phyloP scores from a whole-genome alignment of 2,797 vertebrate genomes.

The Silurus lanzhouensis region DNA sequence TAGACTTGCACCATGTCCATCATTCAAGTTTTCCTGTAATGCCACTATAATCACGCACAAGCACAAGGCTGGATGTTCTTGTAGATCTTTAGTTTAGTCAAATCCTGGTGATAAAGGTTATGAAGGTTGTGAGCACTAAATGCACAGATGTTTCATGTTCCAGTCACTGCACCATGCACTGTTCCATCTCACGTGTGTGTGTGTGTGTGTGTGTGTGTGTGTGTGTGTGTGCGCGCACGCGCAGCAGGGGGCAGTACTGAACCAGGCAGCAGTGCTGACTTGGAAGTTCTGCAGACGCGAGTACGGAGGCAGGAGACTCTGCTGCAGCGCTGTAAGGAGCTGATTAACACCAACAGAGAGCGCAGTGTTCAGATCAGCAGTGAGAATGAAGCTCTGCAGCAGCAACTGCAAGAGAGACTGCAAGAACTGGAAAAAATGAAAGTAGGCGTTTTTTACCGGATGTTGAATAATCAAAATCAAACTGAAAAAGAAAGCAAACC shows the following conservation, averaged over 20 bases:
- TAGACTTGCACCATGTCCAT: not conserved
- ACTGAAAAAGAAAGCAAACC: too few relatives aligned
- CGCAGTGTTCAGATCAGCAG: conserved; percentile 79
- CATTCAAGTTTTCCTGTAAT: not conserved
- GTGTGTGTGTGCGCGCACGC: not conserved
- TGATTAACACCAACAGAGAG: conserved; percentile 84
- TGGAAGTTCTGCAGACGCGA: conserved; percentile 81
- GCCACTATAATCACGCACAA: not conserved
- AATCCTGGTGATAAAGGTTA: not conserved
- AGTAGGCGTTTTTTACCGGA: conserved; percentile 65
- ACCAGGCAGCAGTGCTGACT: conserved; percentile 75
- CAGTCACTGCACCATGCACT: not conserved
- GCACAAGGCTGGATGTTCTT: not conserved
- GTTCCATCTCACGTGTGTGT: not conserved
- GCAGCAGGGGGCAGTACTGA: conserved; percentile 75
- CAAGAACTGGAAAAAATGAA: conserved; percentile 97
- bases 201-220: not conserved
- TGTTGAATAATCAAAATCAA: not conserved
- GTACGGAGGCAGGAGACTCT: conserved; percentile 90
- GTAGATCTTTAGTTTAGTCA: not conserved
- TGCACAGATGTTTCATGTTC: not conserved
- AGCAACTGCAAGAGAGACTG: conserved; percentile 92
- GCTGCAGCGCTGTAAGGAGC: conserved; percentile 87
- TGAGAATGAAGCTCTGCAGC: conserved; percentile 92
- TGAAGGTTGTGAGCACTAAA: not conserved